Evolutionary conservation across 1,140 invertebrate genomes (phyloP).

Genomic region (Drosophila subobscura): DNA sequence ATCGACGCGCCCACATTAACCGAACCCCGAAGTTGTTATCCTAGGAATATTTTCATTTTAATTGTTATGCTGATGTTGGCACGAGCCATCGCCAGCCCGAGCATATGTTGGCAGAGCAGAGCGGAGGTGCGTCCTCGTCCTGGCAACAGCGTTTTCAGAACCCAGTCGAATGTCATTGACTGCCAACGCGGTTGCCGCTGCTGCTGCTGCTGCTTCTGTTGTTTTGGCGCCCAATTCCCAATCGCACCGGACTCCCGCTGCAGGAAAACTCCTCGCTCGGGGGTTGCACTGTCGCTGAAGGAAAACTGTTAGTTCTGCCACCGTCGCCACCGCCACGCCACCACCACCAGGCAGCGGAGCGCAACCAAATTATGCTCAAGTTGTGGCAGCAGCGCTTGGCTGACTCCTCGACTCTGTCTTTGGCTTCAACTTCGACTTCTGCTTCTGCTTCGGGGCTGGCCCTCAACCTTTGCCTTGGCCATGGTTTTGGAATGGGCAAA

Average conservation of each 20-base stretch:
- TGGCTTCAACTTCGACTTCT: slow-evolving; percentile 15
- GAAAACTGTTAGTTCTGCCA: slow-evolving; percentile 73
- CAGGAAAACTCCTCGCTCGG: slow-evolving; percentile 64
- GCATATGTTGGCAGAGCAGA: slow-evolving; percentile 53
- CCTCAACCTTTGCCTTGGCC: slow-evolving; percentile 28
- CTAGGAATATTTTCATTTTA: slow-evolving; percentile 73
- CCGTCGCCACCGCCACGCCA: slow-evolving; percentile 20
- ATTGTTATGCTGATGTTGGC: slow-evolving; percentile 79
- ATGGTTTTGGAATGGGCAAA: slow-evolving; percentile 48
- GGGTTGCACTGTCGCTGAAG: slow-evolving; percentile 64
- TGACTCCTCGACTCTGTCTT: slow-evolving; percentile 40
- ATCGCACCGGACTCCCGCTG: slow-evolving; percentile 12
- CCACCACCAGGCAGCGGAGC: slow-evolving; percentile 55
- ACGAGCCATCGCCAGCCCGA: slow-evolving; percentile 54
- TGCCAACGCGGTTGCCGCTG: slow-evolving; percentile 20
- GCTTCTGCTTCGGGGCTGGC: slow-evolving; percentile 7
- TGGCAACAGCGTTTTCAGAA: slow-evolving; percentile 2
- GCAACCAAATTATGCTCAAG: slow-evolving; percentile 77
- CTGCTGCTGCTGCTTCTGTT: slow-evolving; percentile 11
- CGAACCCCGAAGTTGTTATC: slow-evolving; percentile 47
- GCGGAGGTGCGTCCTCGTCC: slow-evolving; percentile 24
- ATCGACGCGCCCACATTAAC: slow-evolving; percentile 61
- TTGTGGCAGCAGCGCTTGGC: slow-evolving; percentile 69
- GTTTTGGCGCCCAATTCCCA: slow-evolving; percentile 72
- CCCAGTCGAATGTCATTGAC: slow-evolving; percentile 65